Evolutionary conservation across 2,888 invertebrate genomes (phyloP), one percentile per base, ranked within the genome.

Genomic region (Eristalinus sepulchralis): DNA sequence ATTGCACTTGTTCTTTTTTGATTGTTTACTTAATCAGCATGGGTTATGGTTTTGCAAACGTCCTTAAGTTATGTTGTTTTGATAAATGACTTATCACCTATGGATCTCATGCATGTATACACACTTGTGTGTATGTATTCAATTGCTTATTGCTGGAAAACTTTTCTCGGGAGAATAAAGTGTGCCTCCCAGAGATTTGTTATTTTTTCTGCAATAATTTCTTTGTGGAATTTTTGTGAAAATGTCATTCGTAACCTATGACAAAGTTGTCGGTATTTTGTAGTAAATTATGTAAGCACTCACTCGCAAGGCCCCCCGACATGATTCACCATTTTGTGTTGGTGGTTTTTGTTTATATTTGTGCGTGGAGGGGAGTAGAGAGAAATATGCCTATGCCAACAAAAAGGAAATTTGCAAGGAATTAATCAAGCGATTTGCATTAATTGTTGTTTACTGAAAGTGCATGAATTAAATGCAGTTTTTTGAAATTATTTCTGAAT

Each of bases 291-390:
- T 77, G 53, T 70, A 76, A 76, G 67, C 20, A 36, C 27, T 13
- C 33, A 53, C n/a, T n/a, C 62, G 34, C 27, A 63, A 36, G 34
- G 55, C 60, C 60, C 60, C 60, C 47, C 60, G 24, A n/a, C 22
- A 13, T 8, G 77, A 34, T 17, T 47, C 77, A 70, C 77, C 77
- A 77, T 77, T 55, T 77, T 77, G 63, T 68, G 13, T 36, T 34
- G 59, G 47, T 34, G 33, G 11, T 47, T 39, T 39, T 33, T 68
- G 36, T 55, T 68, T 27, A 8, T 34, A 60, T 55, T 17, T 13
- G 13, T 47, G 31, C 31, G 55, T 47, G 53, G 17, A 53, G 60
- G 6, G 8, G 8, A 17, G 55, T 33, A 53, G n/a, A 47, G 60
- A 8, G 8, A 17, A 17, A 47, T 5, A 47, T 8, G 17, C 47